Evolutionary conservation across 2,797 vertebrate genomes (phyloP), one percentile per base, ranked within the genome.

Genomic region (Tokudaia muenninki): DNA sequence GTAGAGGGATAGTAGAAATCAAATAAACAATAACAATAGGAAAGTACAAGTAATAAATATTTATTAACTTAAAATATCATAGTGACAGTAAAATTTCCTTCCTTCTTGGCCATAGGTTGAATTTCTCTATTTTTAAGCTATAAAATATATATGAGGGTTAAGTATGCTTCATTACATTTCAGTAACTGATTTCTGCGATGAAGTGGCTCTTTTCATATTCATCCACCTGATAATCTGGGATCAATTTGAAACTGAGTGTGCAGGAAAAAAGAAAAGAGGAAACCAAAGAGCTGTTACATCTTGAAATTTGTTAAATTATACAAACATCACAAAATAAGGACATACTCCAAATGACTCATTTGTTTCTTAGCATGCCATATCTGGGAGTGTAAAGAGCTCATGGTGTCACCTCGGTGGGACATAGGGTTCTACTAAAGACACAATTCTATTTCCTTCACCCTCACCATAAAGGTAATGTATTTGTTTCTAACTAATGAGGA

Each of bases 401-500:
- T 96, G 95, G 87, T 97, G 97, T 98, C 97, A 98, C 94, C 96
- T 95, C 97, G 75, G 92, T 1, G 0, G 98, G 98, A 98, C 98
- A 98, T 44, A 98, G 98, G 98, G 96, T 97, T 95, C 91, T 94
- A 96, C 79, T 97, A 97, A 96, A 98, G 98, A 98, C 96, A 96
- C 97, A 98, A 70, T 87, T 98, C 95, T 97, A 92, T 93, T 70
- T 95, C 82, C 97, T 98, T 98, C 97, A 97, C 92, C 24, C 90
- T 96, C 98, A 92, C 97, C 96, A 98, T 97, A 97, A 98, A 95
- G 96, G 98, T 97, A 89, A 97, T 97, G 98, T 98, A 97, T 92
- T 98, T 97, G 95, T 98, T 98, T 98, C 98, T 97, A 96, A 98
- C 98, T 98, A 98, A 98, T 98, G 98, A 98, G 97, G 95, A 98